These are phyloP conservation scores for Periophthalmus modestus DNA, from an alignment of 2,113 vertebrate genomes.

Conservation along the genomic window DNA sequence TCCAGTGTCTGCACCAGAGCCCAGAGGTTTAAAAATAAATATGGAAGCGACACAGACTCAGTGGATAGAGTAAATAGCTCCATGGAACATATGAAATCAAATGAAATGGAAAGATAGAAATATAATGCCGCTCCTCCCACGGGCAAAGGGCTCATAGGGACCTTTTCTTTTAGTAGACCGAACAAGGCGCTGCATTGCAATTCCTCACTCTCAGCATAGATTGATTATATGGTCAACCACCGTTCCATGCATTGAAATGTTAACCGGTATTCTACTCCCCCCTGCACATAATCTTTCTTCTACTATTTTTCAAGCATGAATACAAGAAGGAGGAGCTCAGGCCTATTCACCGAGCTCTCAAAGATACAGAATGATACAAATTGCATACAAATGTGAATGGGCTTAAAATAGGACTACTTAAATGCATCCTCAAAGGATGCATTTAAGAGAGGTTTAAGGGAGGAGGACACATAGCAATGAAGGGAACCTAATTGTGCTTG, in stretches of 20 bases:
- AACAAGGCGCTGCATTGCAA: constrained; percentile 34
- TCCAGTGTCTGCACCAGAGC: constrained; percentile 68
- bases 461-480: constrained; percentile 46
- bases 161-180: constrained; percentile 45
- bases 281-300: constrained; percentile 27
- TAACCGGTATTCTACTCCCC: constrained; percentile 47
- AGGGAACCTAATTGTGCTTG: constrained; percentile 71
- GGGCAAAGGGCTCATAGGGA: constrained; percentile 44
- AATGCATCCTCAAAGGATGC: constrained; percentile 36
- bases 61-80: constrained; percentile 74
- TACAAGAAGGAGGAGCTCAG: constrained; percentile 22
- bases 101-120: constrained; percentile 68
- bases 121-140: constrained; percentile 60
- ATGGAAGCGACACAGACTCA: constrained; percentile 72
- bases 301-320: constrained; percentile 34
- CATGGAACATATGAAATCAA: constrained; percentile 69
- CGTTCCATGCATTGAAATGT: constrained; percentile 60
- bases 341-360: constrained; percentile 46
- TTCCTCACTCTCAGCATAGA: constrained; percentile 30
- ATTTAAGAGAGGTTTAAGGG: too few relatives aligned
- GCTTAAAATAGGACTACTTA: constrained; percentile 50
- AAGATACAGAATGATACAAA: constrained; percentile 41
- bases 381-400: constrained; percentile 56
- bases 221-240: constrained; percentile 60
- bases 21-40: constrained; percentile 80